phyloP scores from a whole-genome alignment of 1,140 invertebrate genomes.

The Paraescarpia echinospica region DNA sequence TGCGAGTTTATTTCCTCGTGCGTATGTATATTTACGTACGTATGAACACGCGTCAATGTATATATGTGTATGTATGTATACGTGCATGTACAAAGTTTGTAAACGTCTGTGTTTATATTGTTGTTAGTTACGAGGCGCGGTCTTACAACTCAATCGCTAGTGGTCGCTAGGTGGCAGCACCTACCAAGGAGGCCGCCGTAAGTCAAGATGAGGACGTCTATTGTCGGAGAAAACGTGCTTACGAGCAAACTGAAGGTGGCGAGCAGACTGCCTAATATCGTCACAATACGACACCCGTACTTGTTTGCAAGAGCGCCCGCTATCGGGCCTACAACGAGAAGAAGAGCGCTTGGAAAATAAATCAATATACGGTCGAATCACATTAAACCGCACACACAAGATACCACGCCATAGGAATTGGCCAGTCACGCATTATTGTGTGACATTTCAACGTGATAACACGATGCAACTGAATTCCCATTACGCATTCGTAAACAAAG shows the following conservation, averaged over 20 bases:
- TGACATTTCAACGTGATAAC: background rate
- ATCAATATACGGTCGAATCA: too few relatives aligned
- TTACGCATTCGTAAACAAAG: too few relatives aligned
- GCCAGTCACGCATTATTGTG: background rate
- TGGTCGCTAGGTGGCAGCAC: constrained; percentile 27
- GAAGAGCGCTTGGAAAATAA: background rate
- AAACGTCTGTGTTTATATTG: too few relatives aligned
- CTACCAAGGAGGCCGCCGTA: constrained; percentile 85
- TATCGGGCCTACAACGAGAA: constrained; percentile 74
- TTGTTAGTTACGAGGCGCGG: too few relatives aligned
- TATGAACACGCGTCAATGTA: too few relatives aligned
- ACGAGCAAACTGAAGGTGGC: background rate
- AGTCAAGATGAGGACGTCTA: constrained; percentile 68
- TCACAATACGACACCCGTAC: constrained; percentile 89
- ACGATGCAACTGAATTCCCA: background rate
- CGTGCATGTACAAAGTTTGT: too few relatives aligned
- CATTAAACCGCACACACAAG: too few relatives aligned
- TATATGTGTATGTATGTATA: too few relatives aligned
- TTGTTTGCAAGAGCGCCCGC: constrained; percentile 95
- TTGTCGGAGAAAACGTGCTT: constrained; percentile 16
- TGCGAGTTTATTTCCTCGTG: too few relatives aligned
- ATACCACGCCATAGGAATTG: background rate
- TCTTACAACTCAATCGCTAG: too few relatives aligned
- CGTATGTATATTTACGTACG: too few relatives aligned
- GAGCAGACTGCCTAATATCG: constrained; percentile 72